Evolutionary conservation across 1,140 invertebrate species (phyloP).

Genomic region (Belonocnema kinseyi): DNA sequence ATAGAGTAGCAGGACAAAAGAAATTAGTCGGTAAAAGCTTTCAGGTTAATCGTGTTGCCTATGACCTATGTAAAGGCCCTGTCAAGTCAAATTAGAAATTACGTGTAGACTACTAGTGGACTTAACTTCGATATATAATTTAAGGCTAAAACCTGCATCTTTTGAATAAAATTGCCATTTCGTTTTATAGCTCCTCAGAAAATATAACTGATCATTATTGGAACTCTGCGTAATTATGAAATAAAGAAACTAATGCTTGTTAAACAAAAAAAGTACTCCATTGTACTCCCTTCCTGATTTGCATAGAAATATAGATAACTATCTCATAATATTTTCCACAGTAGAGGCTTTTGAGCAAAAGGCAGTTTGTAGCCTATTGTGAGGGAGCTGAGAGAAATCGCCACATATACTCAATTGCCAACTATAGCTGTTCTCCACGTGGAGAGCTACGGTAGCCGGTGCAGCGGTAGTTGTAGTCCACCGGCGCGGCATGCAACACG

Average conservation of each 20-base stretch:
- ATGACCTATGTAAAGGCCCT: not conserved
- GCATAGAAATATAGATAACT: constrained; percentile 21
- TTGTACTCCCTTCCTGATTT: constrained; percentile 11
- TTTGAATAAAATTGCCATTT: not conserved
- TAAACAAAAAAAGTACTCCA: not conserved
- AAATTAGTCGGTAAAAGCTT: not conserved
- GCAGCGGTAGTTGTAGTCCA: constrained; percentile 38
- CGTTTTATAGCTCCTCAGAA: not conserved
- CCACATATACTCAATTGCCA: not conserved
- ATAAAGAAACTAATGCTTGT: too few relatives aligned
- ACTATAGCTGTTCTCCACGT: constrained; percentile 47
- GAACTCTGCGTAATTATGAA: not conserved
- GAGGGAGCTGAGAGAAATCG: constrained; percentile 19
- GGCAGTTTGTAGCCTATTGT: constrained; percentile 12
- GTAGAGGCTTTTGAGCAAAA: constrained; percentile 7
- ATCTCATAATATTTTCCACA: not conserved
- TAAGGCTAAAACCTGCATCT: not conserved
- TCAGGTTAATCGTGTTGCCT: not conserved
- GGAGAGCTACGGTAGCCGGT: constrained; percentile 57
- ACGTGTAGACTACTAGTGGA: not conserved
- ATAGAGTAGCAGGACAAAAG: too few relatives aligned
- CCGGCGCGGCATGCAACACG: constrained; percentile 8
- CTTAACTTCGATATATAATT: not conserved
- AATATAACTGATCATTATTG: not conserved
- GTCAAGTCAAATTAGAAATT: not conserved